A percentile compares a stretch with the other conserved stretches of the same genome.
phyloP scores from a whole-genome alignment of 1,140 invertebrate species.

The Cepaea nemoralis region DNA sequence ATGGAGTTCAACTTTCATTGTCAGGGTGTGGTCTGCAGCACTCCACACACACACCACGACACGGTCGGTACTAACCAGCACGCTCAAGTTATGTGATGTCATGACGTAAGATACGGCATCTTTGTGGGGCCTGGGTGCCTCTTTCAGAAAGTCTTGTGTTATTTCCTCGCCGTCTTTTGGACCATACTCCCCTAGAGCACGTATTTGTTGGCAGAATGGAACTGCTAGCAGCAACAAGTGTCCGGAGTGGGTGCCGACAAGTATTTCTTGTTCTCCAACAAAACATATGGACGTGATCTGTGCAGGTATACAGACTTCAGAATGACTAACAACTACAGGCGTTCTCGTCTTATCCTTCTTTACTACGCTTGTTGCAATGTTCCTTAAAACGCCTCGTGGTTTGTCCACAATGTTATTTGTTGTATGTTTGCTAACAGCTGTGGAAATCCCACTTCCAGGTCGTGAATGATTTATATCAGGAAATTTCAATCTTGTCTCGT shows the following conservation, averaged over 20 bases:
- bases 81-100: neutral
- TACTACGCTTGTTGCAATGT: neutral
- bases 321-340: neutral
- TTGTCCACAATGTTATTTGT: neutral
- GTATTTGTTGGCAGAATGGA: neutral
- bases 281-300: conserved; percentile 18
- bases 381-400: too few species aligned
- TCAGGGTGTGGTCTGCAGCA: conserved; percentile 5
- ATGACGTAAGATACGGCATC: neutral
- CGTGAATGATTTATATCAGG: neutral
- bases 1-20: neutral
- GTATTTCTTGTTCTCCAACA: conserved; percentile 14
- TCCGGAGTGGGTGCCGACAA: neutral
- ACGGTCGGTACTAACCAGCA: conserved; percentile 7
- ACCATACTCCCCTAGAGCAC: neutral
- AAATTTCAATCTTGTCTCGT: neutral
- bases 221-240: conserved; percentile 5
- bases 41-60: conserved; percentile 27
- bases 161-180: neutral
- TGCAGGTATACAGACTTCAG: neutral
- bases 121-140: neutral
- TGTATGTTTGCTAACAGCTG: neutral
- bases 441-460: neutral
- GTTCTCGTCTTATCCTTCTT: neutral
- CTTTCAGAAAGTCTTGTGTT: neutral